phyloP scores from a whole-genome alignment of 2,113 vertebrate species.

The Epinephelus moara region DNA sequence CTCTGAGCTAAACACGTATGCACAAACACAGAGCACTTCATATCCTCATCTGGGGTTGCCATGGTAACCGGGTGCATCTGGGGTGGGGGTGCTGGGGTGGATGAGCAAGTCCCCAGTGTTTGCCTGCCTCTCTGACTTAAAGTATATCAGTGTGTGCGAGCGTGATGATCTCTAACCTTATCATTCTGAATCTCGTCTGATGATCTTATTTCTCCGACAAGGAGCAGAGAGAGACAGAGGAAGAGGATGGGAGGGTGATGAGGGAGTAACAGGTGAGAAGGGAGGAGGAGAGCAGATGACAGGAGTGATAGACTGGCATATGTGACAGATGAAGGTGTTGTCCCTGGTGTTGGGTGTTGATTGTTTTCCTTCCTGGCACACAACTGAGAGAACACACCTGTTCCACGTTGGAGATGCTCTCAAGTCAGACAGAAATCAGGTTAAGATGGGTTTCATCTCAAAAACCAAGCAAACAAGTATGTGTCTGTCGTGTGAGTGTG shows the following conservation, averaged over 20 bases:
- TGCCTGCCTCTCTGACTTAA: conserved; percentile 22
- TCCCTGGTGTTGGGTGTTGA: neutral
- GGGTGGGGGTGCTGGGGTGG: neutral
- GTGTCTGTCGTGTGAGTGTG: neutral
- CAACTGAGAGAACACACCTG: conserved; percentile 3
- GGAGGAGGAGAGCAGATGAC: neutral
- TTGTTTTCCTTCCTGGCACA: conserved; percentile 1
- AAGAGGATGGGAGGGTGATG: neutral
- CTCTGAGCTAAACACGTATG: conserved; percentile 34
- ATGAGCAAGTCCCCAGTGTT: neutral
- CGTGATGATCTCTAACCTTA: conserved; percentile 33
- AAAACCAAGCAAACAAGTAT: neutral
- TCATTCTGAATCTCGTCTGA: conserved; percentile 18
- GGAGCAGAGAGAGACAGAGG: conserved; percentile 7
- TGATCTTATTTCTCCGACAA: neutral
- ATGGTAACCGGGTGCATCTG: conserved; percentile 74
- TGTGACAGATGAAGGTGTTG: conserved; percentile 10
- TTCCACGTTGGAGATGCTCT: neutral
- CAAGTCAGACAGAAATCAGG: neutral
- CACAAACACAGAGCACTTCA: neutral
- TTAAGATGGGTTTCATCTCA: neutral
- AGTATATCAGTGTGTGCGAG: conserved; percentile 4
- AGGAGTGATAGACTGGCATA: neutral
- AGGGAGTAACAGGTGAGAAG: neutral
- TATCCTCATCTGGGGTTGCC: conserved; percentile 67